A percentile compares a stretch with the other conserved stretches of the same genome.
These are phyloP conservation scores for Pseudomyrmex gracilis DNA, from an alignment of 1,140 invertebrate genomes.

Conservation along the genomic window DNA sequence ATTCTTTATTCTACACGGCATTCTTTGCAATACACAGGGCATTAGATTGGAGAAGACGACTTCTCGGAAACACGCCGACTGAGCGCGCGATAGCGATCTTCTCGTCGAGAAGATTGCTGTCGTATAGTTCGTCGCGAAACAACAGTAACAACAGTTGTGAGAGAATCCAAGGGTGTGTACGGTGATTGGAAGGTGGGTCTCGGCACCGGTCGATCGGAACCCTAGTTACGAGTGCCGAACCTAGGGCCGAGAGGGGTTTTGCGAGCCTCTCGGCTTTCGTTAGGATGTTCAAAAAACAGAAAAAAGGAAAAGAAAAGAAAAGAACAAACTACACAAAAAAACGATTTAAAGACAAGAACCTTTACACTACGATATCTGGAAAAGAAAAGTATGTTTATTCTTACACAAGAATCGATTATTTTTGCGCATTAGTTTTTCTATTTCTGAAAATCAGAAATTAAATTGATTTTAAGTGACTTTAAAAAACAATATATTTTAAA, in stretches of 20 bases:
- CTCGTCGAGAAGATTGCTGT: conserved; percentile 33
- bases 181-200: conserved; percentile 83
- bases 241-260: conserved; percentile 83
- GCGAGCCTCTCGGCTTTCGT: conserved; percentile 78
- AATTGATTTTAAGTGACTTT: too few relatives aligned
- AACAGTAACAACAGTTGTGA: conserved; percentile 20
- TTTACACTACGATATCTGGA: background rate
- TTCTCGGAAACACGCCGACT: background rate
- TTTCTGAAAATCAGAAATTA: too few relatives aligned
- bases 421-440: background rate
- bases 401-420: conserved; percentile 24
- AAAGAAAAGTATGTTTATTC: background rate
- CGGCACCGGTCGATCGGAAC: conserved; percentile 84
- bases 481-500: too few relatives aligned
- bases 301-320: conserved; percentile 18
- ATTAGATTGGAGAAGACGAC: conserved; percentile 39
- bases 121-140: conserved; percentile 41
- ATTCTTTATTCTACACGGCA: conserved; percentile 48
- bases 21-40: conserved; percentile 72
- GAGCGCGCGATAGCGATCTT: conserved; percentile 54
- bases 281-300: background rate
- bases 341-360: background rate
- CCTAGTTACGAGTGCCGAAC: conserved; percentile 86
- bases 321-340: background rate
- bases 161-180: conserved; percentile 76